phyloP scores from a whole-genome alignment of 2,888 invertebrate species.

The Chalcis sispes region DNA sequence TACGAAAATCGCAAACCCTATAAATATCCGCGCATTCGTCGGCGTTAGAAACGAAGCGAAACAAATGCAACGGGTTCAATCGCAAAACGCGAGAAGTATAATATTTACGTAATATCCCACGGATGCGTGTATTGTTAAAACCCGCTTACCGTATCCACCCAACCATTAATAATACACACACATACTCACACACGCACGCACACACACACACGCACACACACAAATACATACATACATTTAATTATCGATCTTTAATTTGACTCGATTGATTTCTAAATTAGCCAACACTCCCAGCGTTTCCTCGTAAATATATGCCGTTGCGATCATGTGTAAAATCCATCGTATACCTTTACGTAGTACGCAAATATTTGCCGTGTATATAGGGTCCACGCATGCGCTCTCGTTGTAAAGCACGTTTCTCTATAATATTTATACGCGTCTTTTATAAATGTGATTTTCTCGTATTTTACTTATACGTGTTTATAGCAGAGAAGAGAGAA shows the following conservation, averaged over 20 bases:
- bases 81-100: too few relatives aligned
- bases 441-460: too few relatives aligned
- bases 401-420: too few relatives aligned
- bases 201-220: not conserved
- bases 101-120: too few relatives aligned
- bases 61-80: too few relatives aligned
- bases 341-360: slow-evolving; percentile 11
- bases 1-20: too few relatives aligned
- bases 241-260: slow-evolving; percentile 20
- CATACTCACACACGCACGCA: not conserved
- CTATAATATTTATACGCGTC: too few relatives aligned
- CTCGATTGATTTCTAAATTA: slow-evolving; percentile 46
- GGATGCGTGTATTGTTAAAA: slow-evolving; percentile 25
- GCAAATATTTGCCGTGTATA: slow-evolving; percentile 28
- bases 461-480: too few relatives aligned
- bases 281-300: slow-evolving; percentile 14
- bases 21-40: too few relatives aligned
- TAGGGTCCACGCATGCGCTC: not conserved
- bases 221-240: too few relatives aligned
- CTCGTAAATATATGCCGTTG: slow-evolving; percentile 10
- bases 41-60: too few relatives aligned
- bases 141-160: slow-evolving; percentile 9
- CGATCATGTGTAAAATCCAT: not conserved
- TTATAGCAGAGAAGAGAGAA: not conserved
- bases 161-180: not conserved